Conservation (phyloP, 2,888 invertebrate species). For the Synanthedon formicaeformis region DNA sequence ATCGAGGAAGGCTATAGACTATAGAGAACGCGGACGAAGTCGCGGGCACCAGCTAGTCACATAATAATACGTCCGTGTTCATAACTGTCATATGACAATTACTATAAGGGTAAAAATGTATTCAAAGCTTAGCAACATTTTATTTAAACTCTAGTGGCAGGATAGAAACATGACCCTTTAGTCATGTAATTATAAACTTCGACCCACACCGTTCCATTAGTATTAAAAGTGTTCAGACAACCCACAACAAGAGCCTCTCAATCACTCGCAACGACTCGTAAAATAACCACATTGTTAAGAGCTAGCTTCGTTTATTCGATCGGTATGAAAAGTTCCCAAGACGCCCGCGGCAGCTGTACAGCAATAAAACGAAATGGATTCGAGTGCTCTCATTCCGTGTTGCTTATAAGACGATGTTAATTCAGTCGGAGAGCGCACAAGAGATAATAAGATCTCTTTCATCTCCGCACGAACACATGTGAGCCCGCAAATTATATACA, state of each 20-base stretch:
- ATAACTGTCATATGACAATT: too few relatives aligned
- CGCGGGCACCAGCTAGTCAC: too few relatives aligned
- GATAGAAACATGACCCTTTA: too few relatives aligned
- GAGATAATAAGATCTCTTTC: not conserved
- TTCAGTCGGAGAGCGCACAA: constrained; percentile 2
- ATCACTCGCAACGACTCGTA: constrained; percentile 8
- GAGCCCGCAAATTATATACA: not conserved
- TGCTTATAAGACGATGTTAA: constrained; percentile 12
- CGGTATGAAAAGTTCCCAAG: constrained; percentile 27
- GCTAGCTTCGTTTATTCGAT: constrained; percentile 22
- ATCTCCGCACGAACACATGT: not conserved
- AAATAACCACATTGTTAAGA: constrained; percentile 9
- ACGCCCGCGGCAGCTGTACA: constrained; percentile 16
- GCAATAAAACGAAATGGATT: constrained; percentile 27
- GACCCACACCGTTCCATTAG: constrained; percentile 1
- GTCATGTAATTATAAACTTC: constrained; percentile 6
- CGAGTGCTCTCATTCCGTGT: constrained; percentile 15
- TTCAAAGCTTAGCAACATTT: too few relatives aligned
- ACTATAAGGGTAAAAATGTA: too few relatives aligned
- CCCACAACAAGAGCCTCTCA: not conserved
- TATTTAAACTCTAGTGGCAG: too few relatives aligned
- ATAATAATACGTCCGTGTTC: too few relatives aligned
- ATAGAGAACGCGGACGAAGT: too few relatives aligned
- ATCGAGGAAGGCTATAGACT: too few relatives aligned
- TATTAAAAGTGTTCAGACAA: constrained; percentile 11